Base-by-base conservation (phyloP, 2,113 vertebrate species). In the Setophaga petechia region DNA sequence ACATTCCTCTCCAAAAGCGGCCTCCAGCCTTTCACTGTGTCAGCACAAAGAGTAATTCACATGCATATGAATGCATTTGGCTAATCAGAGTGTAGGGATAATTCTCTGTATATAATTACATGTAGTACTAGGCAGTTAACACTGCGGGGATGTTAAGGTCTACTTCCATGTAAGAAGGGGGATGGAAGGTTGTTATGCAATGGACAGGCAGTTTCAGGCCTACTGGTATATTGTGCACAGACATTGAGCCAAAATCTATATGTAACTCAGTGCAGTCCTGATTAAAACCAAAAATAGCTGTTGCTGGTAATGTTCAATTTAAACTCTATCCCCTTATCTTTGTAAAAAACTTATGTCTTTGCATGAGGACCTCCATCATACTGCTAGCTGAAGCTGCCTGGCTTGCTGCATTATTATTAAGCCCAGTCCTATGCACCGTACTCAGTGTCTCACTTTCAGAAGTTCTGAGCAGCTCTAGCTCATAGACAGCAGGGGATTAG, bases 31-130 rank as follows among this genome's bases (percentile, higher is more conserved):
- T 98, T 92, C 84, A 89, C 72, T 95, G 79, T 87, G 95, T 97
- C 95, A 95, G 95, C 95, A 95, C 93, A 93, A 92, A 96, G 88
- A 90, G 94, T 92, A 94, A 96, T 93, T 97, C 94, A 87, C 91
- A 90, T 96, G 90, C 93, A 93, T 92, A 84, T 95, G 95, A 95
- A 96, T 90, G 87, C 94, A 63, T 87, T 96, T 94, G 95, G 95
- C 95, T 97, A 98, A 97, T 97, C 97, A 96, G 59, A 96, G 95
- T 72, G 85, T 76, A 94, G 92, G 93, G 92, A 93, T 97, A 96
- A 96, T 94, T 93, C 84, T 94, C 94, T 97, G 84, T 82, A 71
- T 97, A 94, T 96, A 97, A 97, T 97, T 97, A 96, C 51, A 90
- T 59, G 94, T 88, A 95, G 92, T 71, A 95, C 93, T 51, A 96